Conservation (phyloP, 2,113 vertebrate species). For the Podocnemis expansa region DNA sequence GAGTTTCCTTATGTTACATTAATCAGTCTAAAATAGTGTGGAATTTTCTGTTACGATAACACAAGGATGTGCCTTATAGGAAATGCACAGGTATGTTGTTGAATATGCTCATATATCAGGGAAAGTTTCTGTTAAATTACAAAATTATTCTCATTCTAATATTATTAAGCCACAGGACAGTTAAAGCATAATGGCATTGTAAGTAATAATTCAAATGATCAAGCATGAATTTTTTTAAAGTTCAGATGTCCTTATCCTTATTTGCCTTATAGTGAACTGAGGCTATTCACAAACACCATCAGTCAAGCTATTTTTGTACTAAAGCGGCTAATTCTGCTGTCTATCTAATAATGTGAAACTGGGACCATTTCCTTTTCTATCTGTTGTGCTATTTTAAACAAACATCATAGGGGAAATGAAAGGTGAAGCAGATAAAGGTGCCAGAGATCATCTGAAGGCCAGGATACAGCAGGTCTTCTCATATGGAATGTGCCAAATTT, state of each 20-base stretch:
- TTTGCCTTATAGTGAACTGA: constrained; percentile 29
- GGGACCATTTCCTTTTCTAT: constrained; percentile 46
- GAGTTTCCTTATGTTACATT: constrained; percentile 24
- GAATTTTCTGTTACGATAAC: constrained; percentile 36
- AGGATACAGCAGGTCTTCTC: constrained; percentile 32
- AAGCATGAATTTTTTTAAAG: constrained; percentile 58
- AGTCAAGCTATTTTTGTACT: constrained; percentile 25
- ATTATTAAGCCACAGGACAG: neutral
- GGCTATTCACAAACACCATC: constrained; percentile 34
- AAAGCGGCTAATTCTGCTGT: constrained; percentile 42
- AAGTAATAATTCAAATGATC: constrained; percentile 58
- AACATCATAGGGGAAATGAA: constrained; percentile 7
- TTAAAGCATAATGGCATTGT: constrained; percentile 42
- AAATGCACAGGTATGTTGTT: constrained; percentile 44
- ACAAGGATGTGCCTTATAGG: constrained; percentile 48
- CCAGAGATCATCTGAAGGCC: constrained; percentile 45
- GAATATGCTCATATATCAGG: constrained; percentile 2
- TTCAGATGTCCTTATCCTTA: constrained; percentile 46
- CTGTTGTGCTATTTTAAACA: constrained; percentile 48
- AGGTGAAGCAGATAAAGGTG: constrained; percentile 41
- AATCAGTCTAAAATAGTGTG: constrained; percentile 24
- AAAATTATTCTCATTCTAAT: constrained; percentile 38
- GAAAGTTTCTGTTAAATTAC: constrained; percentile 7
- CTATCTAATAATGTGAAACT: constrained; percentile 42
- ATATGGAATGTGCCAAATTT: neutral